These are phyloP conservation scores for Hirtodrosophila duncani DNA, from an alignment of 2,888 invertebrate species.

Conservation along the genomic window DNA sequence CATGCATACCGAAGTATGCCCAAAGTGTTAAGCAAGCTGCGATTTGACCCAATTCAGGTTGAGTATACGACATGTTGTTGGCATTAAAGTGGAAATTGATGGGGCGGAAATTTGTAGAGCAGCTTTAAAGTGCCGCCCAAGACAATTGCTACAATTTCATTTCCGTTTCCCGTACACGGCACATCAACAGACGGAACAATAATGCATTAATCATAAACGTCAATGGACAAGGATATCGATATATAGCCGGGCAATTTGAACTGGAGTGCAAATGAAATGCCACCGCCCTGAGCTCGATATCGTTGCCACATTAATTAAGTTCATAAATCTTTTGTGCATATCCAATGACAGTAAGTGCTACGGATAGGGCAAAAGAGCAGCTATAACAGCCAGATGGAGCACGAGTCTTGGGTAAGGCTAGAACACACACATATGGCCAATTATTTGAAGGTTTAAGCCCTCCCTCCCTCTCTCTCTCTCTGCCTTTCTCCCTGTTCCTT, in stretches of 20 bases:
- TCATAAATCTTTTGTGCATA: constrained; percentile 69
- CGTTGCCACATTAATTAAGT: constrained; percentile 63
- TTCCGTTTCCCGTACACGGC: constrained; percentile 44
- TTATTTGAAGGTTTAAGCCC: too few species aligned
- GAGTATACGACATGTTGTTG: constrained; percentile 39
- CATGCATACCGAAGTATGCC: too few species aligned
- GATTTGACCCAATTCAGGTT: constrained; percentile 52
- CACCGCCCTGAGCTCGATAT: constrained; percentile 12
- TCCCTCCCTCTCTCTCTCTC: too few species aligned
- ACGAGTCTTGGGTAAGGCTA: constrained; percentile 8
- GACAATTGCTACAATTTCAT: constrained; percentile 25
- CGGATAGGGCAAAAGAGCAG: constrained; percentile 3
- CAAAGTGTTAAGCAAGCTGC: constrained; percentile 27
- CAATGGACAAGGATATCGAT: constrained; percentile 26
- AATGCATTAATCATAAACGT: constrained; percentile 58
- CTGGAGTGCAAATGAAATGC: neutral
- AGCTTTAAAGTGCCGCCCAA: constrained; percentile 33
- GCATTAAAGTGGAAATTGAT: constrained; percentile 31
- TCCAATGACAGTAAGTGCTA: constrained; percentile 54
- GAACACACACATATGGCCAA: constrained; percentile 17
- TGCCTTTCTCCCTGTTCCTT: too few species aligned
- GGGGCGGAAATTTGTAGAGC: constrained; percentile 27
- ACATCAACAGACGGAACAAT: constrained; percentile 4
- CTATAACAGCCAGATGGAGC: neutral
- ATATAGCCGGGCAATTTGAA: neutral